phyloP scores from a whole-genome alignment of 1,140 invertebrate genomes.

The Apocrypta bakeri region DNA sequence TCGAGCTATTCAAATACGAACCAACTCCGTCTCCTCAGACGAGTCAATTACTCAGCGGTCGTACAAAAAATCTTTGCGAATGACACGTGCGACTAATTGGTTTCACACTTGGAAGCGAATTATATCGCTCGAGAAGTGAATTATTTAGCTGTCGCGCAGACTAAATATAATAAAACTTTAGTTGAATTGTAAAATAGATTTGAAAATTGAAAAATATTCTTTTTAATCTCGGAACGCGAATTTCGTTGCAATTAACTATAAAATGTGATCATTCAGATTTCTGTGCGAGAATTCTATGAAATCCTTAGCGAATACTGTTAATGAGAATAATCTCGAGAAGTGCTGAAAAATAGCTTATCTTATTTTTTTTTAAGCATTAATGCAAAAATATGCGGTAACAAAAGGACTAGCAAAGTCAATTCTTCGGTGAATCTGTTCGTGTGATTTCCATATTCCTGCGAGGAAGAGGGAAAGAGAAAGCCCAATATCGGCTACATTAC shows the following conservation, averaged over 20 bases:
- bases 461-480: not conserved
- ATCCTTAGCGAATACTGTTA: too few species aligned
- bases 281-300: too few species aligned
- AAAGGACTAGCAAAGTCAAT: not conserved
- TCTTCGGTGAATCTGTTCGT: not conserved
- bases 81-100: not conserved
- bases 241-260: too few species aligned
- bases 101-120: not conserved
- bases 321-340: too few species aligned
- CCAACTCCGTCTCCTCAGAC: not conserved
- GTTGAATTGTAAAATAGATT: too few species aligned
- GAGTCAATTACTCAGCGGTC: not conserved
- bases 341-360: not conserved
- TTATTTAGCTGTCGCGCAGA: not conserved
- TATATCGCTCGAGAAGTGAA: not conserved
- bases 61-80: not conserved
- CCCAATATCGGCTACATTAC: not conserved
- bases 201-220: too few species aligned
- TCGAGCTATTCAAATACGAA: not conserved
- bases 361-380: not conserved
- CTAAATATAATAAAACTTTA: too few species aligned
- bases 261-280: too few species aligned
- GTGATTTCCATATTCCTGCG: not conserved
- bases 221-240: too few species aligned
- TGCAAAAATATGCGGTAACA: not conserved